phyloP scores from a whole-genome alignment of 2,797 vertebrate species.

The Poecilia velifera region DNA sequence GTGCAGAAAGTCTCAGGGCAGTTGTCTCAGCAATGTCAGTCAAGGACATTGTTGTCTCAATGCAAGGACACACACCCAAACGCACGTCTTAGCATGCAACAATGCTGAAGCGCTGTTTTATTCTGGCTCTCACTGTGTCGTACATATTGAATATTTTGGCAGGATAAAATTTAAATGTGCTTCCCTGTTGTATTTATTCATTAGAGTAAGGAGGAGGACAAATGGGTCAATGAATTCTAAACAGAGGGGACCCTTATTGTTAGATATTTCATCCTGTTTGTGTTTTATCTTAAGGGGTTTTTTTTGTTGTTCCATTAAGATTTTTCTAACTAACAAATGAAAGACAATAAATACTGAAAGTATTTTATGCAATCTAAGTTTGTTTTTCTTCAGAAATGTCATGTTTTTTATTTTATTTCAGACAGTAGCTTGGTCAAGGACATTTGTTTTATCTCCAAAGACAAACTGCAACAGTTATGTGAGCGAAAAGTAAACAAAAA shows the following conservation, averaged over 20 bases:
- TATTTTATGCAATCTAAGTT: conserved; percentile 20
- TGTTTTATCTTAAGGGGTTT: conserved; percentile 22
- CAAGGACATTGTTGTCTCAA: conserved; percentile 48
- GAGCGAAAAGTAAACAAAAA: conserved; percentile 13
- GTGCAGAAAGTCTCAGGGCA: conserved; percentile 42
- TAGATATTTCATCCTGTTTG: conserved; percentile 21
- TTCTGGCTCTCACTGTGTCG: conserved; percentile 36
- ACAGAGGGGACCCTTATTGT: conserved; percentile 27
- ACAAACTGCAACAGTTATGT: conserved; percentile 29
- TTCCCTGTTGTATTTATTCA: conserved; percentile 50
- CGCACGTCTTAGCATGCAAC: conserved; percentile 17
- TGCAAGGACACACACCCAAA: conserved; percentile 25
- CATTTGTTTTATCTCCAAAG: conserved; percentile 45
- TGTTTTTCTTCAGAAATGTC: conserved; percentile 15
- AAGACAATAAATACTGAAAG: background rate
- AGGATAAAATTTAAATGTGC: conserved; percentile 49
- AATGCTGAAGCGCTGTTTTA: conserved; percentile 49
- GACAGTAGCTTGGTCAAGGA: conserved; percentile 43
- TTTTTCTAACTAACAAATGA: conserved; percentile 2
- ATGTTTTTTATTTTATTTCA: conserved; percentile 7
- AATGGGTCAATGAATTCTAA: conserved; percentile 46
- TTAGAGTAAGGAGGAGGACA: conserved; percentile 34
- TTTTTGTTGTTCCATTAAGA: background rate
- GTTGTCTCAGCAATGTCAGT: conserved; percentile 65
- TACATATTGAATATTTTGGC: conserved; percentile 54